Percentiles rank a stretch among this genome's conserved stretches.
phyloP scores from a whole-genome alignment of 2,888 invertebrate species.

The Drosophila borborema region DNA sequence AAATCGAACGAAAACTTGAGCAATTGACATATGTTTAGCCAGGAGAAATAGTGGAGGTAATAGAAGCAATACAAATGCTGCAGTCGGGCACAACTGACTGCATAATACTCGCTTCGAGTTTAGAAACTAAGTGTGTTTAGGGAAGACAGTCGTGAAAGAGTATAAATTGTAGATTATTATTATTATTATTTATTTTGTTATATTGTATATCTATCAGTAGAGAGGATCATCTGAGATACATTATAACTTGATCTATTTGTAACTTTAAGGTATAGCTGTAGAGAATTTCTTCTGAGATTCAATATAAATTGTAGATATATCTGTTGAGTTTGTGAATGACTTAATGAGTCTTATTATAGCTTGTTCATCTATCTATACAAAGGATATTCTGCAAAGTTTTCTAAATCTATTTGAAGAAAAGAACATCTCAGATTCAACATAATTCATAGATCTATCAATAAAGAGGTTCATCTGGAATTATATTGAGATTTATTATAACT shows the following conservation, averaged over 20 bases:
- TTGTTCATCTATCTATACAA: background rate
- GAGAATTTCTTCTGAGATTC: background rate
- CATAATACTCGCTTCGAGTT: background rate
- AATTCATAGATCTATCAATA: background rate
- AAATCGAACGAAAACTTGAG: conserved; percentile 10
- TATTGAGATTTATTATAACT: too few relatives aligned
- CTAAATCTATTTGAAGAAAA: background rate
- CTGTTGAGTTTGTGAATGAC: too few relatives aligned
- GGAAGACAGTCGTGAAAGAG: too few relatives aligned
- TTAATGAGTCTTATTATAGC: too few relatives aligned
- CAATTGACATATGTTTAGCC: conserved; percentile 33
- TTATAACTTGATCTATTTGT: too few relatives aligned
- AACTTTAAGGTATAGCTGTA: background rate
- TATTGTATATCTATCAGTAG: background rate
- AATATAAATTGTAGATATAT: too few relatives aligned
- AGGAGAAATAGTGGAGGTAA: background rate
- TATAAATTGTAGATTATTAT: too few relatives aligned
- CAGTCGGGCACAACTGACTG: background rate
- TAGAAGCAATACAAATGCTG: background rate
- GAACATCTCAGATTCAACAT: background rate
- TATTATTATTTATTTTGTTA: too few relatives aligned
- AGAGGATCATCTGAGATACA: background rate
- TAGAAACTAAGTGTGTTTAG: background rate
- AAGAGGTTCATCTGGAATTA: too few relatives aligned
- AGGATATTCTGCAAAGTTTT: too few relatives aligned